phyloP scores from a whole-genome alignment of 2,113 vertebrate genomes.

The Dendropsophus ebraccatus region DNA sequence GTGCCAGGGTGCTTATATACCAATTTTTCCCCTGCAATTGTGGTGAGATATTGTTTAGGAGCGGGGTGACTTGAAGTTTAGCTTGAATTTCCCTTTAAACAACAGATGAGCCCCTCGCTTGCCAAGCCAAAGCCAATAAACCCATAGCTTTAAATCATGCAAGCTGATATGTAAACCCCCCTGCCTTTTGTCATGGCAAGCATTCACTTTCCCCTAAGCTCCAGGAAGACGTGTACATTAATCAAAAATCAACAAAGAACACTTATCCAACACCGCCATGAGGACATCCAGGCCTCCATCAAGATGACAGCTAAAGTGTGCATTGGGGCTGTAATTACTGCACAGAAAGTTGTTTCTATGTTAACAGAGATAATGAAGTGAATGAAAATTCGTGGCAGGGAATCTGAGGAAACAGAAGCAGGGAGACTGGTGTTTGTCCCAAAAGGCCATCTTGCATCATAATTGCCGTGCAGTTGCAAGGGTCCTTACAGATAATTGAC shows the following conservation, averaged over 20 bases:
- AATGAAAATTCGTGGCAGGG: constrained; percentile 86
- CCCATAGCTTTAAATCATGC: constrained; percentile 78
- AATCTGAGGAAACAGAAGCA: constrained; percentile 85
- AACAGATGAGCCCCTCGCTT: constrained; percentile 79
- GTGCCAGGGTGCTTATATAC: neutral
- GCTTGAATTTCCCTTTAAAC: constrained; percentile 56
- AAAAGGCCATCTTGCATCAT: constrained; percentile 87
- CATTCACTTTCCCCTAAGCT: constrained; percentile 74
- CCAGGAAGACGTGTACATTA: constrained; percentile 78
- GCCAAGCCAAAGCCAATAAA: constrained; percentile 85
- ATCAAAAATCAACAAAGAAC: constrained; percentile 87
- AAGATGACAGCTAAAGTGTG: constrained; percentile 82
- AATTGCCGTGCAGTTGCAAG: constrained; percentile 85
- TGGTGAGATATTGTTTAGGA: constrained; percentile 8
- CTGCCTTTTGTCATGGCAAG: constrained; percentile 82
- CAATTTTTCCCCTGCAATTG: neutral
- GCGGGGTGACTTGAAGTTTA: constrained; percentile 26
- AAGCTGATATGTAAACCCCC: constrained; percentile 78
- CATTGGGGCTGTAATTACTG: constrained; percentile 81
- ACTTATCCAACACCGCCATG: constrained; percentile 81
- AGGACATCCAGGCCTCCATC: constrained; percentile 80
- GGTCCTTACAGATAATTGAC: constrained; percentile 99
- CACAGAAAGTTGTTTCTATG: constrained; percentile 85
- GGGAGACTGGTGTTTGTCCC: constrained; percentile 84
- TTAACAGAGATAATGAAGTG: constrained; percentile 85